phyloP scores from a whole-genome alignment of 2,888 invertebrate genomes.

The Adineta ricciae region DNA sequence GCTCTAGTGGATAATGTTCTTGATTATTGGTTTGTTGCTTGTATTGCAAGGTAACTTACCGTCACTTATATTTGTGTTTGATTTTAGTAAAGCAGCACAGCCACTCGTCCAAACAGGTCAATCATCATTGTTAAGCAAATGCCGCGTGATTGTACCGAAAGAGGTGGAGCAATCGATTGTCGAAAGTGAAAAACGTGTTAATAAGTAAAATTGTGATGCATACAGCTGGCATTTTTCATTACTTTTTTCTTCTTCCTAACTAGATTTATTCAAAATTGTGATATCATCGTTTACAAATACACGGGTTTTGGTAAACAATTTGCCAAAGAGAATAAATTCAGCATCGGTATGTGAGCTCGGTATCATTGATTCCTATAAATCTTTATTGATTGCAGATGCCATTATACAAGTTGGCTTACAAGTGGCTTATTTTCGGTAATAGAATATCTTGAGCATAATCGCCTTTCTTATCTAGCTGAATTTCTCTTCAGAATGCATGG shows the following conservation, averaged over 20 bases:
- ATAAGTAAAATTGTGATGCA: neutral
- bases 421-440: slow-evolving; percentile 28
- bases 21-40: slow-evolving; percentile 8
- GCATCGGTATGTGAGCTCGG: slow-evolving; percentile 44
- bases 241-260: too few relatives aligned
- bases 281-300: slow-evolving; percentile 77
- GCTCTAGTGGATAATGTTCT: slow-evolving; percentile 25
- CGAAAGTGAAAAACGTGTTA: slow-evolving; percentile 7
- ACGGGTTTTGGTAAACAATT: slow-evolving; percentile 80
- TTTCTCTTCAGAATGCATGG: slow-evolving; percentile 18
- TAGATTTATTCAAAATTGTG: slow-evolving; percentile 74
- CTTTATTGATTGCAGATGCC: slow-evolving; percentile 3
- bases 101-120: neutral
- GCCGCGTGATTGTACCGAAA: neutral
- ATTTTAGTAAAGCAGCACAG: neutral
- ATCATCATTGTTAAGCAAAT: neutral
- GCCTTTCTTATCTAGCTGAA: neutral
- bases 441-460: neutral
- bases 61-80: too few relatives aligned
- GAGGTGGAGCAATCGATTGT: slow-evolving; percentile 22
- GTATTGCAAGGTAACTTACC: too few relatives aligned
- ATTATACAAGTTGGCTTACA: slow-evolving; percentile 31
- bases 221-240: neutral
- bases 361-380: too few relatives aligned
- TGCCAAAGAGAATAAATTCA: slow-evolving; percentile 79